Conservation (phyloP, 2,888 invertebrate species). For the Microplitis deprimator region DNA sequence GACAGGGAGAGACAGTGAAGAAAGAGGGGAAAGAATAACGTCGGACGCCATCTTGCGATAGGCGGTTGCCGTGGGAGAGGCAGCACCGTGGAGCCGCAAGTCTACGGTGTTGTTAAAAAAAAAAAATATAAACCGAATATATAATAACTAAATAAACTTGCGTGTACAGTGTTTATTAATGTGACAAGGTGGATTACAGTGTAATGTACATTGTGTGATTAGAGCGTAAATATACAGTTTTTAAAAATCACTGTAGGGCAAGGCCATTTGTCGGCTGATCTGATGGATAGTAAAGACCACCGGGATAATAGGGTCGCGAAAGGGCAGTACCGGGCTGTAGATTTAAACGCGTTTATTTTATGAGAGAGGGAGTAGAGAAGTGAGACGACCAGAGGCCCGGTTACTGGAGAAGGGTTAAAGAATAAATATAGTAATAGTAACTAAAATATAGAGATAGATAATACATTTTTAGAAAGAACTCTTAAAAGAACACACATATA, state of each 20-base stretch:
- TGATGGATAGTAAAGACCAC: slow-evolving; percentile 49
- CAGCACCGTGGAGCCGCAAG: slow-evolving; percentile 52
- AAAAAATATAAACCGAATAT: slow-evolving; percentile 11
- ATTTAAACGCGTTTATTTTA: slow-evolving; percentile 45
- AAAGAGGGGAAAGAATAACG: slow-evolving; percentile 45
- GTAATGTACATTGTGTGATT: slow-evolving; percentile 9
- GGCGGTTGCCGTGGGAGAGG: slow-evolving; percentile 77
- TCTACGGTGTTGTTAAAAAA: slow-evolving; percentile 35
- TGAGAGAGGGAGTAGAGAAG: slow-evolving; percentile 35
- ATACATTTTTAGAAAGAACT: not conserved
- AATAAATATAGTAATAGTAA: not conserved
- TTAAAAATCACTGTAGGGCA: not conserved
- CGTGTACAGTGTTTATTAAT: slow-evolving; percentile 60
- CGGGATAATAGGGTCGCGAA: slow-evolving; percentile 44
- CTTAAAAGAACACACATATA: not conserved
- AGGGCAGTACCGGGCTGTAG: slow-evolving; percentile 46
- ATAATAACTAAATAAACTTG: slow-evolving; percentile 48
- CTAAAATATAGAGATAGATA: not conserved
- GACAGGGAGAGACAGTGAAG: slow-evolving; percentile 34
- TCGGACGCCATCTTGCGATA: slow-evolving; percentile 81
- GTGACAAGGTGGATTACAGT: slow-evolving; percentile 9
- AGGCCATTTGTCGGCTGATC: slow-evolving; percentile 20
- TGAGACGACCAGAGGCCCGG: slow-evolving; percentile 11
- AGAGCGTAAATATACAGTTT: slow-evolving; percentile 19
- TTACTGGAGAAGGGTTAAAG: not conserved